Evolutionary conservation across 2,797 vertebrate species (phyloP), one percentile per base, ranked within the genome.

Genomic region (Channallabes apus): DNA sequence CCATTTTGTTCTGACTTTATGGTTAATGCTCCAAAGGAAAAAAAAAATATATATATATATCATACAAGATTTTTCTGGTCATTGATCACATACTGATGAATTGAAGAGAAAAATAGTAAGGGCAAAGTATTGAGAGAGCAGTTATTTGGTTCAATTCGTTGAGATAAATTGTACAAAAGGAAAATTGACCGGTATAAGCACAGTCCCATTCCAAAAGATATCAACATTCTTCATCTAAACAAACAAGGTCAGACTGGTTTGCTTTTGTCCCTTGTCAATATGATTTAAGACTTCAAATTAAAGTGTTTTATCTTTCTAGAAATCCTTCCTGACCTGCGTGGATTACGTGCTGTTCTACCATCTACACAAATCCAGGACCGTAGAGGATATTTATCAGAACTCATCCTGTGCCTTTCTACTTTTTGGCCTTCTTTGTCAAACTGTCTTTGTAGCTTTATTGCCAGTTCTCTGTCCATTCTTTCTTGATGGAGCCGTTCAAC

Each of bases 371-470:
- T 94, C 95, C 97, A 97, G 24, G 97, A 98, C 4, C 98, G 94
- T 88, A 99, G 91, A 87, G 96, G 96, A 83, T 99, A 99, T 20
- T 94, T 93, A 86, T 97, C 96, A 0, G 94, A 92, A 1, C 95
- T 93, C 2, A 93, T 92, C 89, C 94, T 94, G 67, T 94, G 83
- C 79, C 94, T 92, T 11, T 92, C 90, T 86, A 91, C 90, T 6
- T 88, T 94, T 91, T 94, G 92, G 80, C 93, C 94, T 93, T 99
- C 97, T 0, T 92, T 93, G 92, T 98, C 96, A 0, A 97, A 97
- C 87, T 96, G 93, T 87, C 94, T 94, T 92, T 98, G 98, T 73
- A 98, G 94, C 69, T 95, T 96, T 85, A 97, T 64, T 18, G 97
- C 97, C 29, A 98, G 54, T 20, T 93, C 94, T 24, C 95, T 91